These are phyloP conservation scores for Adelosebastes latens DNA, from an alignment of 2,797 vertebrate species.

Conservation along the genomic window DNA sequence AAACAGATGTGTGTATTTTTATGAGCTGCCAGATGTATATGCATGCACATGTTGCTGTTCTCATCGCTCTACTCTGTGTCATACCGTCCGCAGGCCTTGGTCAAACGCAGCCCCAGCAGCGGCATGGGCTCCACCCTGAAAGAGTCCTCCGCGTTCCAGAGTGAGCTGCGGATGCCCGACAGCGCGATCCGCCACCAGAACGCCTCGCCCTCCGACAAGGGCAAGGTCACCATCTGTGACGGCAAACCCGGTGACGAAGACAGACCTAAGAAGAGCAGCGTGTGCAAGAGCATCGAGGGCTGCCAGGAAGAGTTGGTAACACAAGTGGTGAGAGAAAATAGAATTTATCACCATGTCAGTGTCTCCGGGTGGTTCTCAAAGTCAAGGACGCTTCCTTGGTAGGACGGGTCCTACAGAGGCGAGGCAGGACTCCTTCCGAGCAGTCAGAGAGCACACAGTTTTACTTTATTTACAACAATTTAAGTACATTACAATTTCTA, in stretches of 20 bases:
- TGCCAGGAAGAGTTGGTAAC: slow-evolving; percentile 93
- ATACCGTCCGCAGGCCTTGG: slow-evolving; percentile 86
- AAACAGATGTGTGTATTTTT: not conserved
- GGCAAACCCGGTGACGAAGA: slow-evolving; percentile 93
- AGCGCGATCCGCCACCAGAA: slow-evolving; percentile 92
- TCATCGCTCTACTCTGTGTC: slow-evolving; percentile 23
- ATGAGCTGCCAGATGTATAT: not conserved
- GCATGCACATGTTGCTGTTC: not conserved
- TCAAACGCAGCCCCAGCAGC: slow-evolving; percentile 97
- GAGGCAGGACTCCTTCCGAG: too few relatives aligned
- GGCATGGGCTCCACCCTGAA: slow-evolving; percentile 97
- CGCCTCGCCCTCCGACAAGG: slow-evolving; percentile 92
- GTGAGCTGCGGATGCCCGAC: slow-evolving; percentile 92
- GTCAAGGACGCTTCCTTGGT: too few relatives aligned
- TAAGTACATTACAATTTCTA: too few relatives aligned
- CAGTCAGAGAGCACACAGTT: too few relatives aligned
- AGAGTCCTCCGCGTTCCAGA: slow-evolving; percentile 96
- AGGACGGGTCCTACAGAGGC: too few relatives aligned
- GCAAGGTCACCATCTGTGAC: slow-evolving; percentile 94
- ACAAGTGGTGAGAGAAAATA: slow-evolving; percentile 86
- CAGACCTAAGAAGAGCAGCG: slow-evolving; percentile 95
- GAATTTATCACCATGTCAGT: not conserved
- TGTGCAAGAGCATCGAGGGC: slow-evolving; percentile 95
- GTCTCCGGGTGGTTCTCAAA: not conserved
- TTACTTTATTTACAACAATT: too few relatives aligned